phyloP scores from a whole-genome alignment of 2,888 invertebrate genomes.

The Drosophila paranaensis region DNA sequence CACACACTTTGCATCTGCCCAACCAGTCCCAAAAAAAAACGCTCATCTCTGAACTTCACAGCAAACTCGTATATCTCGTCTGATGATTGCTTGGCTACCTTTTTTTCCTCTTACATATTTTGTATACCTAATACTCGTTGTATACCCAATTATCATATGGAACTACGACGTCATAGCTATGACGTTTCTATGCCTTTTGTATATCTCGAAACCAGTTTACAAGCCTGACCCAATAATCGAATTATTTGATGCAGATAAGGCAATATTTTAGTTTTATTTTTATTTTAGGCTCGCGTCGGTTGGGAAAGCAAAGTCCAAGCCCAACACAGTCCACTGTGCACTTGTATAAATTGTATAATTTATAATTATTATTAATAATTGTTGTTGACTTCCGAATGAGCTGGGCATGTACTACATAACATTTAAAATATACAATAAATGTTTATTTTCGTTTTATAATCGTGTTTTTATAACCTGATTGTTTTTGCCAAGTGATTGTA shows the following conservation, averaged over 20 bases:
- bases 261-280: constrained; percentile 5
- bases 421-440: too few relatives aligned
- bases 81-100: constrained; percentile 28
- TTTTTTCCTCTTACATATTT: not conserved
- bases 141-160: constrained; percentile 20
- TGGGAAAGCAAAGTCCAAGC: constrained; percentile 37
- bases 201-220: constrained; percentile 41
- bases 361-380: not conserved
- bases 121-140: constrained; percentile 8
- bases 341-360: not conserved
- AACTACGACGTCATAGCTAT: constrained; percentile 34
- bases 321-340: not conserved
- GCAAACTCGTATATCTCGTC: constrained; percentile 32
- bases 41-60: constrained; percentile 26
- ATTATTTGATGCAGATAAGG: constrained; percentile 36
- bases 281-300: constrained; percentile 5
- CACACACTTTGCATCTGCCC: constrained; percentile 23
- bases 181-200: constrained; percentile 27
- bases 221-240: constrained; percentile 52
- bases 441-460: too few relatives aligned
- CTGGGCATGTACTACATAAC: not conserved
- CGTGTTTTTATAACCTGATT: too few relatives aligned
- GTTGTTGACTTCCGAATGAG: constrained; percentile 1
- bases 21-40: constrained; percentile 26
- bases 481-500: too few relatives aligned